Conservation (phyloP, 2,113 vertebrate species). For the Passerina amoena region DNA sequence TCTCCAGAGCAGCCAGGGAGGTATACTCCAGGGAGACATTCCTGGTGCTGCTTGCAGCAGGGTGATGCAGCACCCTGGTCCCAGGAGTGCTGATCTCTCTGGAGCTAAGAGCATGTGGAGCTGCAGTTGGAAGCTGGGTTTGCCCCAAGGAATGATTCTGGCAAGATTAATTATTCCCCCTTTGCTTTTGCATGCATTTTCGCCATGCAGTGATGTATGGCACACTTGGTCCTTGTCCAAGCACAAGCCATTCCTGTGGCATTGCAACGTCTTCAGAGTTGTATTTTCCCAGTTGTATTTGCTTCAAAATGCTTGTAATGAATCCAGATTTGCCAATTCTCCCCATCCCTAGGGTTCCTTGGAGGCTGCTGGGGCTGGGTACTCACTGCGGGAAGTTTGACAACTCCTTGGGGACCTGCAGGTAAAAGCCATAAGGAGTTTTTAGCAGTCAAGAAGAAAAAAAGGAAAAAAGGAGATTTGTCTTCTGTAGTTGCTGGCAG, state of each 20-base stretch:
- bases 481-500: background rate
- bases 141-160: background rate
- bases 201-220: rapidly evolving
- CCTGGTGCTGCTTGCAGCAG: rapidly evolving
- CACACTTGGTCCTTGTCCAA: background rate
- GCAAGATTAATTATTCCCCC: background rate
- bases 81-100: background rate
- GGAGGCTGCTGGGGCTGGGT: background rate
- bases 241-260: background rate
- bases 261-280: rapidly evolving
- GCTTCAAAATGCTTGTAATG: background rate
- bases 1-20: background rate
- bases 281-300: background rate
- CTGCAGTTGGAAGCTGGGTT: background rate
- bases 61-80: background rate
- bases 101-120: background rate
- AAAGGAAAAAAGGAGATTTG: background rate
- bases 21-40: rapidly evolving
- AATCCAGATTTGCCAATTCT: background rate
- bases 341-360: rapidly evolving
- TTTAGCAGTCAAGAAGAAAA: background rate
- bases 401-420: background rate
- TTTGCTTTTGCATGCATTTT: background rate
- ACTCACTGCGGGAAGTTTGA: rapidly evolving
- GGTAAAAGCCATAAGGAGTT: background rate